Conservation (phyloP, 2,797 vertebrate genomes). For the Tolypeutes matacus region DNA sequence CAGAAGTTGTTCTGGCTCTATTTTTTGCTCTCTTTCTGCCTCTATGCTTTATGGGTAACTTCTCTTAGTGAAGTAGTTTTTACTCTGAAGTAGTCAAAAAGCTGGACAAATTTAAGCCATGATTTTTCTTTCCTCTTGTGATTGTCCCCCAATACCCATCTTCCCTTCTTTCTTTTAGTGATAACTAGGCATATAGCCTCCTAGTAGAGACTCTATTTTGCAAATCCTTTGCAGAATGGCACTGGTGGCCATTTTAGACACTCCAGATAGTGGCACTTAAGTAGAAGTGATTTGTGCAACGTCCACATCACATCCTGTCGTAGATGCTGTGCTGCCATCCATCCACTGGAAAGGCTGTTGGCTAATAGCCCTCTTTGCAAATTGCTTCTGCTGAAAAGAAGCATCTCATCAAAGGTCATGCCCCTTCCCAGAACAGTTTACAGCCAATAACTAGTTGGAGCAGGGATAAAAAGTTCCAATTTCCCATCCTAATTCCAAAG, state of each 20-base stretch:
- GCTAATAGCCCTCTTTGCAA: not conserved
- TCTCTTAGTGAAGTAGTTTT: not conserved
- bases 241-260: not conserved
- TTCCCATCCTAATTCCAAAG: not conserved
- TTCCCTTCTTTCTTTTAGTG: not conserved
- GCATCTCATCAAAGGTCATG: not conserved
- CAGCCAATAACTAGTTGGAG: not conserved
- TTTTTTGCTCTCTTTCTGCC: constrained; percentile 13
- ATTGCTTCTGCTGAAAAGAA: not conserved
- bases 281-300: not conserved
- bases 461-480: not conserved
- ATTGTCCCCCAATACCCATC: not conserved
- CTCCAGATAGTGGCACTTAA: not conserved
- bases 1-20: not conserved
- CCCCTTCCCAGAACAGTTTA: not conserved
- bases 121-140: constrained; percentile 22
- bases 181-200: not conserved
- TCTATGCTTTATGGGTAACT: not conserved
- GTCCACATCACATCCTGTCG: not conserved
- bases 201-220: not conserved
- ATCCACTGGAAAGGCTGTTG: not conserved
- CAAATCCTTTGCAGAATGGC: not conserved
- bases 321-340: not conserved
- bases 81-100: not conserved
- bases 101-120: constrained; percentile 9